Percentiles rank a stretch among this genome's conserved stretches.
These are phyloP conservation scores for Microcebus griseorufus DNA, from an alignment of 2,113 vertebrate genomes.

Conservation along the genomic window DNA sequence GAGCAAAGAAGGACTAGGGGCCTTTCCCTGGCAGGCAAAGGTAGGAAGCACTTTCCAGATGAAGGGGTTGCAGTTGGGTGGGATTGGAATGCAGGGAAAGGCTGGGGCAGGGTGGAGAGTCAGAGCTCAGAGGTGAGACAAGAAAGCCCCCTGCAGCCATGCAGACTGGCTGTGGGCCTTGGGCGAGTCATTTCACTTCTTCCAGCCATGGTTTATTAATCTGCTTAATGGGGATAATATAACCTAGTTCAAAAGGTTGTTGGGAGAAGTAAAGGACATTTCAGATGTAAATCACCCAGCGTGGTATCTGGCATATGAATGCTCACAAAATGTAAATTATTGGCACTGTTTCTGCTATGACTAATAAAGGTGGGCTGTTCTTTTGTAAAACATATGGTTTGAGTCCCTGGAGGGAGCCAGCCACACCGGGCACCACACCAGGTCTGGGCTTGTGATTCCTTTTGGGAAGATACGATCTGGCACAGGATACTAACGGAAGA, in stretches of 20 bases:
- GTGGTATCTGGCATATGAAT: background rate
- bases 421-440: background rate
- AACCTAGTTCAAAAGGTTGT: background rate
- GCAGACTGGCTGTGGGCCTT: background rate
- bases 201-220: background rate
- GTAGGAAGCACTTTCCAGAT: background rate
- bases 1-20: background rate
- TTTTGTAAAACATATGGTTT: background rate
- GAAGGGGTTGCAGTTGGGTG: background rate
- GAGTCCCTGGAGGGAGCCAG: background rate
- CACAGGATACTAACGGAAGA: background rate
- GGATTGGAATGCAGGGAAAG: background rate
- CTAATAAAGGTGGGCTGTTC: background rate
- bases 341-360: background rate
- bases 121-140: background rate
- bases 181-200: background rate
- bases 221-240: background rate
- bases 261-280: background rate
- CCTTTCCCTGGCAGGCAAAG: background rate
- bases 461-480: slow-evolving; percentile 17
- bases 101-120: background rate
- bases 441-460: background rate
- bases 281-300: background rate
- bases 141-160: background rate
- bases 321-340: background rate